A percentile compares a stretch with the other conserved stretches of the same genome.
Conservation (phyloP, 2,113 vertebrate species). For the Collichthys lucidus region DNA sequence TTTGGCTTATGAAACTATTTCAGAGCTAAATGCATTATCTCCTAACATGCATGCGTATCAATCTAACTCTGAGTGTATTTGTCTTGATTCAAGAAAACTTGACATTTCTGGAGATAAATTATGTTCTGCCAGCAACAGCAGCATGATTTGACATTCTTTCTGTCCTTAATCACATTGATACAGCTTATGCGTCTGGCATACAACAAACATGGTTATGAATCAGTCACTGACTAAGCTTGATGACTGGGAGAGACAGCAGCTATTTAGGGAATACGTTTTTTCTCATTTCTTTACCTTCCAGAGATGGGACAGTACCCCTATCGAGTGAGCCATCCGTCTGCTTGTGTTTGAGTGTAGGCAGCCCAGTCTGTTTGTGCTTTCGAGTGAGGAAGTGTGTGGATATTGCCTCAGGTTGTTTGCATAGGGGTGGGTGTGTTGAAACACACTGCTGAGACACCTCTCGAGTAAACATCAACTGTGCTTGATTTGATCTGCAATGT, state of each 20-base stretch:
- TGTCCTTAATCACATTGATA: slow-evolving; percentile 65
- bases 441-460: slow-evolving; percentile 58
- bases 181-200: slow-evolving; percentile 55
- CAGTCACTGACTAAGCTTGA: slow-evolving; percentile 60
- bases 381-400: slow-evolving; percentile 54
- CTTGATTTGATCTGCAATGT: slow-evolving; percentile 54
- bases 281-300: slow-evolving; percentile 41
- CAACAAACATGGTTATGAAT: slow-evolving; percentile 57
- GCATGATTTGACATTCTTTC: slow-evolving; percentile 37
- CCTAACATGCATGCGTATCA: slow-evolving; percentile 44
- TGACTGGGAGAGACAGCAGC: slow-evolving; percentile 52
- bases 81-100: slow-evolving; percentile 45
- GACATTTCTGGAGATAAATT: slow-evolving; percentile 50
- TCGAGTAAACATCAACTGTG: slow-evolving; percentile 57
- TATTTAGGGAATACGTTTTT: slow-evolving; percentile 54
- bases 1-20: slow-evolving; percentile 43
- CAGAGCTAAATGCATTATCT: slow-evolving; percentile 19
- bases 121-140: slow-evolving; percentile 45
- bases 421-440: slow-evolving; percentile 59
- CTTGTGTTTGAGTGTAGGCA: slow-evolving; percentile 54
- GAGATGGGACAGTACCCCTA: slow-evolving; percentile 36
- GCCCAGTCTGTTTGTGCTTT: slow-evolving; percentile 63
- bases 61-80: slow-evolving; percentile 15
- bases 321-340: slow-evolving; percentile 43
- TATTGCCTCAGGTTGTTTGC: slow-evolving; percentile 71